Evolutionary conservation across 2,797 vertebrate species (phyloP).

Genomic region (Muraenolepis orangiensis): DNA sequence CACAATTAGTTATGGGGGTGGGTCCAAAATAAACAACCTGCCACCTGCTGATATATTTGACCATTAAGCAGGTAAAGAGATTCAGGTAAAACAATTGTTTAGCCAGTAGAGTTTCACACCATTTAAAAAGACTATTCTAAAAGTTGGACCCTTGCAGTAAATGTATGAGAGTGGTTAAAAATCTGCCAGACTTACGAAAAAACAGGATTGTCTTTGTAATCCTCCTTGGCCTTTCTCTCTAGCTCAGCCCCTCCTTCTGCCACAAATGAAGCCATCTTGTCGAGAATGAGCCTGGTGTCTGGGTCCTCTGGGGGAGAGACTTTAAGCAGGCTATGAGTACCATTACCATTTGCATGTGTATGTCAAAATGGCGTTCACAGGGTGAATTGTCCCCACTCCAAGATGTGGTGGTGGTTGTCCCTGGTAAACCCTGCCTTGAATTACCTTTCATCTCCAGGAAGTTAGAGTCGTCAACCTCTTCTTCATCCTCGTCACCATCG

Average conservation of each 20-base stretch:
- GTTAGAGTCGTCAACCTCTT: conserved; percentile 81
- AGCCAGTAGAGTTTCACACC: background rate
- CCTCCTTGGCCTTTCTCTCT: conserved; percentile 91
- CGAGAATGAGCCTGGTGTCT: conserved; percentile 86
- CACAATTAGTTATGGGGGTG: background rate
- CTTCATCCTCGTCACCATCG: conserved; percentile 80
- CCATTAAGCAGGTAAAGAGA: background rate
- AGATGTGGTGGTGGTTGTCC: background rate
- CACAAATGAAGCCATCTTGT: conserved; percentile 96
- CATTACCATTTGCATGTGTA: conserved; percentile 79
- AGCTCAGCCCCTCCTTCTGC: conserved; percentile 91
- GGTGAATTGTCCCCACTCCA: background rate
- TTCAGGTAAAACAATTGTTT: background rate
- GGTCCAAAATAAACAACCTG: background rate
- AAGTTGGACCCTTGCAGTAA: background rate
- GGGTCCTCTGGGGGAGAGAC: conserved; percentile 98
- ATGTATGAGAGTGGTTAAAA: background rate
- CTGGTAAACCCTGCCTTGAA: conserved; percentile 23
- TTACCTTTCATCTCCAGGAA: conserved; percentile 97
- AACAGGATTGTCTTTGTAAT: conserved; percentile 90
- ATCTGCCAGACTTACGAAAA: conserved; percentile 80
- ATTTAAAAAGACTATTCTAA: background rate
- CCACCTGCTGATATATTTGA: background rate
- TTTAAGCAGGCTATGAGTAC: conserved; percentile 99
- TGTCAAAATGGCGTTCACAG: conserved; percentile 75